Evolutionary conservation across 2,113 vertebrate genomes (phyloP), one percentile per base, ranked within the genome.

Genomic region (Himantopus leucocephalus): DNA sequence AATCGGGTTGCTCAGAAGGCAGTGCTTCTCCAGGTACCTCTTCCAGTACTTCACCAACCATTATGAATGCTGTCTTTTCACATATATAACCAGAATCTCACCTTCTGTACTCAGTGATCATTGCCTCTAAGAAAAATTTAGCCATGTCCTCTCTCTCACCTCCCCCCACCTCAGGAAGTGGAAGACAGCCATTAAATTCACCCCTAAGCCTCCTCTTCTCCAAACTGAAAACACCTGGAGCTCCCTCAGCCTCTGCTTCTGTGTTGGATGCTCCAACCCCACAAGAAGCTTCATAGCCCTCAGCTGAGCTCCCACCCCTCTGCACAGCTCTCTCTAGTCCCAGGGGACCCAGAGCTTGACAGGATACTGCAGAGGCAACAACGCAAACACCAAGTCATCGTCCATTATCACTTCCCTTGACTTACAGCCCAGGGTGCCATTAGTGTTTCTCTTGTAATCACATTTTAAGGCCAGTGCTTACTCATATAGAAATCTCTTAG

Each of bases 231-330:
- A 63, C 80, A 9, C 6, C 18, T 45, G 78, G 45, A 88, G 23
- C 19, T 78, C 37, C 30, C 37, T 43, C 66, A 48, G 43, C 5
- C 43, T 72, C 45, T 72, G 53, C 14, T 52, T 90, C 43, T 47
- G 0, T 1, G 0, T 5, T 60, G 58, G 50, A 32, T 85, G 30
- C 6, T 76, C 23, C 71, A 60, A 23, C 0, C 5, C 7, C 8
- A 6, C 0, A 0, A 56, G 58, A 62, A 85, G 9, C 47, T 74
- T 15, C 2, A 1, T 13, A 41, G n/a, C 10, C 23, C 14, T 83
- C 43, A 64, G 22, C 50, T 83, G 72, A 81, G 47, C 9, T 52
- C 26, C 39, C 58, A 56, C 13, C 55, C 59, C 7, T 45, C 64
- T 53, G 64, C 86, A 63, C 27, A 56, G 14, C 50, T 43, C 41